phyloP scores from a whole-genome alignment of 2,888 invertebrate genomes.

The Encarsia formosa region DNA sequence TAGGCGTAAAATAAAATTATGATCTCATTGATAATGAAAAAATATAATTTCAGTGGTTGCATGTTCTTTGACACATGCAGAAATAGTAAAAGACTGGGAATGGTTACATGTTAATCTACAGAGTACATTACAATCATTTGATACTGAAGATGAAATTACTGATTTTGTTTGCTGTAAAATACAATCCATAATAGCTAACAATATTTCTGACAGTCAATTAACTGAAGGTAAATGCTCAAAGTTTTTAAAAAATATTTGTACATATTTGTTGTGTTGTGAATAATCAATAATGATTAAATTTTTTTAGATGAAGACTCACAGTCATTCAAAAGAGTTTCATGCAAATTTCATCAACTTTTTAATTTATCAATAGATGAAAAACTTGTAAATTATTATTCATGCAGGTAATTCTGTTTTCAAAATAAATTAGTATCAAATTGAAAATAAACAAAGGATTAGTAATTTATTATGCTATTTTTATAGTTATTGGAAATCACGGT shows the following conservation, averaged over 20 bases:
- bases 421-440: background rate
- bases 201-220: constrained; percentile 59
- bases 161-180: constrained; percentile 96
- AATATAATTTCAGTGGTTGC: constrained; percentile 80
- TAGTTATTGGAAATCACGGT: constrained; percentile 88
- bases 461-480: constrained; percentile 40
- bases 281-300: background rate
- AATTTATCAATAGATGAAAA: constrained; percentile 91
- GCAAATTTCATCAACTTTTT: constrained; percentile 85
- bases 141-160: constrained; percentile 88
- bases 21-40: no score
- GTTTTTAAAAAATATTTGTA: background rate
- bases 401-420: constrained; percentile 66
- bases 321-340: constrained; percentile 70
- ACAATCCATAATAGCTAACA: constrained; percentile 85
- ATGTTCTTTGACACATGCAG: constrained; percentile 78
- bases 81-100: constrained; percentile 89
- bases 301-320: constrained; percentile 78
- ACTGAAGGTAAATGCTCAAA: constrained; percentile 52
- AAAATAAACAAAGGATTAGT: background rate
- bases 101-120: constrained; percentile 88
- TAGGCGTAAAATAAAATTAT: no score
- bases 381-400: constrained; percentile 90
- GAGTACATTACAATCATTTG: constrained; percentile 83
- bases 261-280: background rate